Base-by-base conservation (phyloP, 2,888 invertebrate species). In the Ptycholaimellus sp. region DNA sequence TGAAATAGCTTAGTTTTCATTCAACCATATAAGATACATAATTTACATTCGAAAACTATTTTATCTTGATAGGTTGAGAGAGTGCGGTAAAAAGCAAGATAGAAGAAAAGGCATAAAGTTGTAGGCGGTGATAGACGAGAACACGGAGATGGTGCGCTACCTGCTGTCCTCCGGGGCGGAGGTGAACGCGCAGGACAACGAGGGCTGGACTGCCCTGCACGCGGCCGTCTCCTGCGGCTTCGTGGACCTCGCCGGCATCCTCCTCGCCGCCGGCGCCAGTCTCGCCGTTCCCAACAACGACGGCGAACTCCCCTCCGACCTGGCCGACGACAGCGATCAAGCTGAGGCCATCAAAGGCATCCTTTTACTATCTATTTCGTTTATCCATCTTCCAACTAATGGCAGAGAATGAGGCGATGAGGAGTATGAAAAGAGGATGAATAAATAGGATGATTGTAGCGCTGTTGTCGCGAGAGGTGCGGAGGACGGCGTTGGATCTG, bases 141-240 rank as follows among this genome's bases (percentile, higher is more conserved):
- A 96, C 62, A 68, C 87, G 58, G 85, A 93, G 56, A 90, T 96
- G 83, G 93, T 96, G 44, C 81, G 87, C 66, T 99, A 87, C 67
- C 72, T 96, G 53, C 78, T 93, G 49, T 74, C 76, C 53, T 73
- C 82, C 58, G 81, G 80, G 33, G 90, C 93, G 16, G 83, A 93
- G 64, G 79, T 96, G 44, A 85, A 99, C 67, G 73, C 81, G 37
- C 82, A 60, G 46, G 96, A 96, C 65, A 93, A 90, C 65, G 96
- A 99, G 67, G 96, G 96, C 41, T 99, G 96, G 96, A 96, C 96
- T 25, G 83, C 96, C 3, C 69, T 99, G 37, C 96, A 99, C 63
- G 96, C 93, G 39, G 90, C 93, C 38, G 81, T 90, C 35, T 87
- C 87, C 41, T 96, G 93, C 65, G 93, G 90, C 56, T 81, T 80